A percentile compares a stretch with the other conserved stretches of the same genome.
These are phyloP conservation scores for Genyomyrus donnyi DNA, from an alignment of 2,113 vertebrate species.

Conservation along the genomic window DNA sequence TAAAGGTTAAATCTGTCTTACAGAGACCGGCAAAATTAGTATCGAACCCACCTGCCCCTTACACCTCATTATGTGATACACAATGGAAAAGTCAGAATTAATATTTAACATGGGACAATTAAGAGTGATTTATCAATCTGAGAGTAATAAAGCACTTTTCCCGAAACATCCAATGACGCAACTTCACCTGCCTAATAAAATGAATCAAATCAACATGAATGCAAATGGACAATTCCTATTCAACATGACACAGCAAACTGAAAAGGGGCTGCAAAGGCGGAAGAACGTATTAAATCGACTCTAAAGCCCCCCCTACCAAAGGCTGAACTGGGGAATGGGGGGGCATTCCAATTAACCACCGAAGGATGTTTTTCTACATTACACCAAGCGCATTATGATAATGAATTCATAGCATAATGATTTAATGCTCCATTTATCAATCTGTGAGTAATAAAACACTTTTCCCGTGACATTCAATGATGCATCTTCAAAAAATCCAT, in stretches of 20 bases:
- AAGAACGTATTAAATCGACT: neutral
- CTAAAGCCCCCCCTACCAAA: neutral
- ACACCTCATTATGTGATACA: neutral
- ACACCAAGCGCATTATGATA: neutral
- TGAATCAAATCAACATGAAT: neutral
- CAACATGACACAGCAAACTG: neutral
- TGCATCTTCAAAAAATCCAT: neutral
- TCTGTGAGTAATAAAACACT: neutral
- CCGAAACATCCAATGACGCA: neutral
- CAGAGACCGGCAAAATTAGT: neutral
- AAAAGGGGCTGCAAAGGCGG: neutral
- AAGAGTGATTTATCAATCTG: neutral
- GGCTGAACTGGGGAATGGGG: neutral
- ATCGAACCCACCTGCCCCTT: neutral
- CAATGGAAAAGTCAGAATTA: neutral
- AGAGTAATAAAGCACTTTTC: neutral
- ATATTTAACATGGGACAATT: neutral
- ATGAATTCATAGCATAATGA: neutral
- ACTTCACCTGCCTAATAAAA: neutral
- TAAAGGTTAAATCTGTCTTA: neutral
- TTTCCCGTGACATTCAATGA: neutral
- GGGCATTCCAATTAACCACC: neutral
- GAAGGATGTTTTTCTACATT: neutral
- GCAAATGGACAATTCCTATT: neutral
- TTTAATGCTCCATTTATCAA: constrained; percentile 5